Base-by-base conservation (phyloP, 2,797 vertebrate species). In the Eremophila alpestris region DNA sequence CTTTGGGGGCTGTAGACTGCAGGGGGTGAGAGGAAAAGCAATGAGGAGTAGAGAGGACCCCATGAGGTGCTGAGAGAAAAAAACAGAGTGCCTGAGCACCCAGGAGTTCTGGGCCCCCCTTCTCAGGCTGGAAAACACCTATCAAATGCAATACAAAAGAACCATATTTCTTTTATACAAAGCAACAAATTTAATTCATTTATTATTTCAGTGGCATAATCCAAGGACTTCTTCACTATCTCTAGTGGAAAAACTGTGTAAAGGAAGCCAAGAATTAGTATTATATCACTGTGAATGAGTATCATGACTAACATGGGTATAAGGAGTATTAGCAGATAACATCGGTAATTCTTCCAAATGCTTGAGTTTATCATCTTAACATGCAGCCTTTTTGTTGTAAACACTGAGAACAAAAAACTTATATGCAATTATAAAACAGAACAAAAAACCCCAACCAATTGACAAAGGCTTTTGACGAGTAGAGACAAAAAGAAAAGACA, bases 391-490 rank as follows among this genome's bases (percentile, higher is more conserved):
- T 87, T 79, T 29, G 8, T 20, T 77, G 5, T 11, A 92, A 38
- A 24, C 19, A 67, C 17, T 69, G 69, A 77, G 11, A 80, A 2
- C 7, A 62, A 65, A 32, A 64, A 40, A 3, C 27, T 73, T 13
- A 30, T n/a, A 65, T 14, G 7, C 14, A 79, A 22, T 6, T 22
- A 51, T 4, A 64, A 59, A 17, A 65, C 2, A 40, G 8, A 51
- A 21, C 23, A 0, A 7, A 0, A 3, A 2, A 12, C 3, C 30
- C 24, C 19, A 43, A 52, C 32, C 3, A 34, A 26, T 5, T 43
- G 13, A 40, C 4, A 5, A 48, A 20, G 3, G 5, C n/a, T 65
- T 88, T 74, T 69, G 11, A 34, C 23, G 24, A 73, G 16, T 52
- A 65, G 21, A 48, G 14, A 43, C 4, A 70, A 82, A 87, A 62